Evolutionary conservation across 2,888 invertebrate genomes (phyloP).

Genomic region (Brenthis hecate): DNA sequence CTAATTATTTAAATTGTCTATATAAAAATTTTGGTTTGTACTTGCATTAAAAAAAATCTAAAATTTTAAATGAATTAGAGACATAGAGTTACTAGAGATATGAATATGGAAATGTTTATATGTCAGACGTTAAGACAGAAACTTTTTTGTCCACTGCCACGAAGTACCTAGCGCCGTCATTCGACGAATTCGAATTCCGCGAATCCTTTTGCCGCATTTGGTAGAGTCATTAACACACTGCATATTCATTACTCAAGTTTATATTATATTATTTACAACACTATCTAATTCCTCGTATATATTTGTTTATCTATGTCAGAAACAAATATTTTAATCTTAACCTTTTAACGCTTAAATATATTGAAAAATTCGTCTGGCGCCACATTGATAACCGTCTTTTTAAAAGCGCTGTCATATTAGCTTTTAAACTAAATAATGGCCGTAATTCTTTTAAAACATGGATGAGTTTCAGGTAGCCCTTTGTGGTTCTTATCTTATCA

Average conservation of each 20-base stretch:
- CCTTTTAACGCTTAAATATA: conserved; percentile 32
- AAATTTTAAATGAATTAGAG: no score
- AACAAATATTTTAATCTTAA: conserved; percentile 39
- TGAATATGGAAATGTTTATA: no score
- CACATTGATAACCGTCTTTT: conserved; percentile 57
- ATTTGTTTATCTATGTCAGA: conserved; percentile 2
- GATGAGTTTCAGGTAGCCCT: conserved; percentile 55
- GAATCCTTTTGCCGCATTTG: not conserved
- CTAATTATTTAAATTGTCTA: no score
- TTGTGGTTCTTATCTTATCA: conserved; percentile 57
- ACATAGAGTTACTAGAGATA: no score
- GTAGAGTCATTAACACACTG: conserved; percentile 1
- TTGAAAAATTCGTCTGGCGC: conserved; percentile 63
- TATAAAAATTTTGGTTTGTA: no score
- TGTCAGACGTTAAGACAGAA: no score
- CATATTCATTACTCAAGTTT: not conserved
- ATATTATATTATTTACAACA: not conserved
- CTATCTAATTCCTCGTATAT: not conserved
- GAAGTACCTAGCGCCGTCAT: not conserved
- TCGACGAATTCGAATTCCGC: conserved; percentile 2
- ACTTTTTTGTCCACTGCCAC: not conserved
- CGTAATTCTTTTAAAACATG: conserved; percentile 54
- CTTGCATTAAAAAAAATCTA: no score
- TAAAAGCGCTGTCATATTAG: conserved; percentile 51
- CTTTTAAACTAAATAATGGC: conserved; percentile 55